Conservation (phyloP, 2,113 vertebrate genomes). For the Stegastes partitus region DNA sequence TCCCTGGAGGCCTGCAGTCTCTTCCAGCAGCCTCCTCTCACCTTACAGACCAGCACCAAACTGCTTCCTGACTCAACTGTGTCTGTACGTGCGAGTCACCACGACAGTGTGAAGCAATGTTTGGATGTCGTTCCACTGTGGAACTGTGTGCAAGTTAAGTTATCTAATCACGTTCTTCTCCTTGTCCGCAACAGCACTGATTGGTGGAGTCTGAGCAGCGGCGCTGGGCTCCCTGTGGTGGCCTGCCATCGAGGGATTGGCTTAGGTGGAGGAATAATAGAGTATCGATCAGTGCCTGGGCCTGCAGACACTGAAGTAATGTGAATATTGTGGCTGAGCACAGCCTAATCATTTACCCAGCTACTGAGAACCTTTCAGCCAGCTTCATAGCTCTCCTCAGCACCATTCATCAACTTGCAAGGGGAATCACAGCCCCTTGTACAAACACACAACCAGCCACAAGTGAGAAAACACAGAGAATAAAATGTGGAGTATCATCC, state of each 20-base stretch:
- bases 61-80: constrained; percentile 5
- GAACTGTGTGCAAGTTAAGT: constrained; percentile 52
- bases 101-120: constrained; percentile 7
- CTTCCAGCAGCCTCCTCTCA: constrained; percentile 37
- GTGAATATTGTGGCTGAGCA: constrained; percentile 69
- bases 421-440: constrained; percentile 4
- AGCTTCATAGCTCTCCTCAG: constrained; percentile 17
- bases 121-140: background rate
- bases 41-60: constrained; percentile 30
- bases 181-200: constrained; percentile 51
- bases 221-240: constrained; percentile 53
- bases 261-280: constrained; percentile 70
- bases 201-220: constrained; percentile 45
- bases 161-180: constrained; percentile 48
- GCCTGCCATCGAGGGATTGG: constrained; percentile 39
- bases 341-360: constrained; percentile 66
- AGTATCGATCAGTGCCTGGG: constrained; percentile 66
- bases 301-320: constrained; percentile 69
- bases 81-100: background rate
- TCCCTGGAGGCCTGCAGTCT: constrained; percentile 31
- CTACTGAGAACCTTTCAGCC: constrained; percentile 59
- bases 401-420: constrained; percentile 45
- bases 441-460: background rate
- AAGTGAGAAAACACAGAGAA: background rate
- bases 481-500: background rate